These are phyloP conservation scores for Haemorhous mexicanus DNA, from an alignment of 2,113 vertebrate genomes.

Conservation along the genomic window DNA sequence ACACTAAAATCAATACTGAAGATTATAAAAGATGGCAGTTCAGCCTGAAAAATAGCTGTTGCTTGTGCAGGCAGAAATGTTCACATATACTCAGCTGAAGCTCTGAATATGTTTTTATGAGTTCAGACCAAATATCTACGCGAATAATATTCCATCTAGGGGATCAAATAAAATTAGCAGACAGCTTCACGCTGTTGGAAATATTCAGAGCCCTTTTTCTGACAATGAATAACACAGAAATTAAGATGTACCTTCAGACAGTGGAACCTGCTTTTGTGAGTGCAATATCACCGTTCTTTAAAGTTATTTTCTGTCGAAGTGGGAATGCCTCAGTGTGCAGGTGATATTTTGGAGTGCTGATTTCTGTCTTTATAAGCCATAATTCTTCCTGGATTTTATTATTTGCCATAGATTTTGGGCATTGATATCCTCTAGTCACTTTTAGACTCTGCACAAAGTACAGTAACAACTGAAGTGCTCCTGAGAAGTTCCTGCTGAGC, in stretches of 20 bases:
- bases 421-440: background rate
- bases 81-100: background rate
- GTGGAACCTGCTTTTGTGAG: background rate
- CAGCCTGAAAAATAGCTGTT: background rate
- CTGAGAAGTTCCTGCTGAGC: background rate
- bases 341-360: conserved; percentile 3
- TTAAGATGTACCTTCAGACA: background rate
- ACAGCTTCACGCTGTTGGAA: background rate
- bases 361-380: background rate
- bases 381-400: conserved; percentile 2
- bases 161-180: background rate
- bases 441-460: background rate
- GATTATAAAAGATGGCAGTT: background rate
- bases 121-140: background rate
- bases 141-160: background rate
- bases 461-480: background rate
- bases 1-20: background rate
- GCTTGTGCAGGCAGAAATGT: background rate
- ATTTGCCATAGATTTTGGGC: background rate
- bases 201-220: background rate
- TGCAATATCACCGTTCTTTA: background rate
- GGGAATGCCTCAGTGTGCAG: background rate
- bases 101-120: background rate
- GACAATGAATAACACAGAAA: background rate
- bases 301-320: background rate